Evolutionary conservation across 2,113 vertebrate species (phyloP), one percentile per base, ranked within the genome.

Genomic region (Tauraco erythrolophus): DNA sequence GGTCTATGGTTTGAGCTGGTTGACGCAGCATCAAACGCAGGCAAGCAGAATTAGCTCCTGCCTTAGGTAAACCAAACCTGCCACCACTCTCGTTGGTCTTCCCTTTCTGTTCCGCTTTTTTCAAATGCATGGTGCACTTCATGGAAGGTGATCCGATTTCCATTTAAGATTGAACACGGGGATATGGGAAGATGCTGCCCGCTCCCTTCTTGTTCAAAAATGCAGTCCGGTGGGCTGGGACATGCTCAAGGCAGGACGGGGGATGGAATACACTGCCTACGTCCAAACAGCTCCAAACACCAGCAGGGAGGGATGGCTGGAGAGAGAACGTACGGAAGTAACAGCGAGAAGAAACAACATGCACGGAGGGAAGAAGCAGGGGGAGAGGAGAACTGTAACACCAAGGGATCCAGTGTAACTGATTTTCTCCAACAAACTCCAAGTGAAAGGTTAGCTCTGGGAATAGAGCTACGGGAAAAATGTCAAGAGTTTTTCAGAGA

Each of bases 61-160:
- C 57, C 76, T 91, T 56, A 10, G 41, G 21, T 15, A 92, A 89
- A 27, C 54, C 2, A 2, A 53, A 41, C 31, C 33, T 74, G 4
- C 15, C 50, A 25, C 12, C 0, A 0, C 31, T 64, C 25, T 50
- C 0, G 0, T 2, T 46, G 60, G 19, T 30, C 18, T 76, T 66
- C 30, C 43, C 45, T 82, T 89, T 65, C 45, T 30, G n/a, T 54
- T 54, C 16, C 62, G 45, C 37, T 68, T 56, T 64, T 91, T 35
- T 25, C 37, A 62, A 56, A 84, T 4, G 6, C 39, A 46, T 48
- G 24, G 51, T 48, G 60, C 33, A 10, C 51, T 77, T 57, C 5
- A 46, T 7, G 17, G 37, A 50, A 80, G 37, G 41, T 35, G 80
- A 93, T 50, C 58, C 28, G 1, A 27, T 91, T 89, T 61, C 66